Evolutionary conservation across 2,888 invertebrate species (phyloP), one percentile per base, ranked within the genome.

Genomic region (Hemistola chrysoprasaria): DNA sequence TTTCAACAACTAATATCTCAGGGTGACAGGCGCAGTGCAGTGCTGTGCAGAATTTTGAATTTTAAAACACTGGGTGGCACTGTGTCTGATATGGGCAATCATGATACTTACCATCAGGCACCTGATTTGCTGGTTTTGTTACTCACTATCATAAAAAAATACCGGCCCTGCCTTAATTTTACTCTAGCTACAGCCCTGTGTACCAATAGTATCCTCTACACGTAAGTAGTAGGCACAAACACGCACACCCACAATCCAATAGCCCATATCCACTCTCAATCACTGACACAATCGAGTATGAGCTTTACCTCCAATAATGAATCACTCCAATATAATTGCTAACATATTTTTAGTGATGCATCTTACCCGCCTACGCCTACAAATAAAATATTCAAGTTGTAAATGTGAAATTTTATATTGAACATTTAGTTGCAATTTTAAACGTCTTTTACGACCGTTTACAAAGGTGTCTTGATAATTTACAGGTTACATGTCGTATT

Each of bases 371-470:
- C 29, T 21, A 21, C 39, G 36, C 41, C 11, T 45, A 41, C 34
- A 36, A 40, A 50, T 48, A 50, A 49, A 54, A 39, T 41, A 28
- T 22, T 39, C 28, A 39, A 28, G 31, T 33, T 46, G 46, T 49
- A 43, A 40, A 29, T 39, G 20, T 35, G 47, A 42, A 43, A 57
- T 57, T 57, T 48, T 50, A 54, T 51, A 53, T 50, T 42, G 46
- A 33, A 44, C 47, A 22, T 44, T 53, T 49, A 27, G 44, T 47
- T 45, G 53, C 50, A 37, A 61, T 59, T 62, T 59, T 54, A 57
- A 56, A 51, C 51, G 47, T 47, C 30, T 62, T 62, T 65, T 65
- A 62, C 55, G 45, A 53, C 47, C 52, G 58, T 56, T 51, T 58
- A 62, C 61, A 60, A 59, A 53, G 45, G 47, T 47, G 55, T 55